Percentiles rank a stretch among this genome's conserved stretches.
Evolutionary conservation across 1,140 invertebrate species (phyloP).

Genomic region (Nixonia krombeini): DNA sequence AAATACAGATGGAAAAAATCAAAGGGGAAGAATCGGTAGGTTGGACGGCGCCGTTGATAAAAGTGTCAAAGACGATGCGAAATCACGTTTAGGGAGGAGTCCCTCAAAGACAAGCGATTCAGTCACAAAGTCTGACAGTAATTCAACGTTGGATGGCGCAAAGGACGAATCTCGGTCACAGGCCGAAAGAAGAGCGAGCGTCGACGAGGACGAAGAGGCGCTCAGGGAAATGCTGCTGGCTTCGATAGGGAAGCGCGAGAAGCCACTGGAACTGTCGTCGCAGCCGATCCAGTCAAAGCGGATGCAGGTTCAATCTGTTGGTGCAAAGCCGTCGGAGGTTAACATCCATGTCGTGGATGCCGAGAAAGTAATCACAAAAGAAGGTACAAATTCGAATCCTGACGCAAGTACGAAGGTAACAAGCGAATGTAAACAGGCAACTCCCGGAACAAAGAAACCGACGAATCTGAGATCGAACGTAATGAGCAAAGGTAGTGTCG

Average conservation of each 20-base stretch:
- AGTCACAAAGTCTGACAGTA: neutral
- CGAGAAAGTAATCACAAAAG: neutral
- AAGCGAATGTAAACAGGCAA: neutral
- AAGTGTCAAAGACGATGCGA: neutral
- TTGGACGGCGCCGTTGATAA: neutral
- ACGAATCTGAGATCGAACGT: neutral
- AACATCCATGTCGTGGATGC: no score
- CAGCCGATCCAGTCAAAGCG: slow-evolving; percentile 1
- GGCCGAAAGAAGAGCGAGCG: slow-evolving; percentile 48
- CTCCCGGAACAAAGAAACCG: no score
- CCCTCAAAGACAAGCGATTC: neutral
- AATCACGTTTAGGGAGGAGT: no score
- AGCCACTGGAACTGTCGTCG: slow-evolving; percentile 18
- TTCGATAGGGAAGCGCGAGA: slow-evolving; percentile 57
- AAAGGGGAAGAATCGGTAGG: neutral
- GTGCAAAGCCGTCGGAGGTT: neutral
- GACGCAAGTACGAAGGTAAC: no score
- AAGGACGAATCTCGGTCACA: neutral
- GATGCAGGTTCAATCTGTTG: no score
- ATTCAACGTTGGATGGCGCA: neutral
- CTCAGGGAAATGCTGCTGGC: slow-evolving; percentile 62
- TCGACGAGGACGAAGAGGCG: slow-evolving; percentile 66
- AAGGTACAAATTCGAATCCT: no score
- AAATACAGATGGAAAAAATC: neutral
- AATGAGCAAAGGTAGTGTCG: no score